Conservation (phyloP, 2,888 invertebrate species). For the Scaptomyza flava region DNA sequence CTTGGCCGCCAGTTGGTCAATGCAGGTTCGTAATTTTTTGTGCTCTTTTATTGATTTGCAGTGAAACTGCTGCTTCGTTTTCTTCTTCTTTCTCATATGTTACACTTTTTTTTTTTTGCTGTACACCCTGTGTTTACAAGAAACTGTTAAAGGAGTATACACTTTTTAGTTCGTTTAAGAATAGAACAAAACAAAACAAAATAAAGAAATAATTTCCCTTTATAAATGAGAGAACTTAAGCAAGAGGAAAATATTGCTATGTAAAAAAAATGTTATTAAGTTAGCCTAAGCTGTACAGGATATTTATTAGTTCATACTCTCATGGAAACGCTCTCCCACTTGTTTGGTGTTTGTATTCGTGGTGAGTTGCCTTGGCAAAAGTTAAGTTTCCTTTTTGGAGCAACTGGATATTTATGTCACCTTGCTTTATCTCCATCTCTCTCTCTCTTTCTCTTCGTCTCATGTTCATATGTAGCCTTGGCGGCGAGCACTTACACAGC, state of each 20-base stretch:
- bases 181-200: background rate
- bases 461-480: slow-evolving; percentile 55
- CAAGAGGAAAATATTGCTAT: background rate
- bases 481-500: slow-evolving; percentile 35
- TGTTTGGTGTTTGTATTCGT: slow-evolving; percentile 6
- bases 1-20: slow-evolving; percentile 54
- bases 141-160: background rate
- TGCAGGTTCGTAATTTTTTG: slow-evolving; percentile 55
- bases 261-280: background rate
- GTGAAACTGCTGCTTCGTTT: slow-evolving; percentile 6
- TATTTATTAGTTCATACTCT: background rate
- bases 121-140: slow-evolving; percentile 4
- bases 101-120: slow-evolving; percentile 13
- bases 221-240: too few relatives aligned
- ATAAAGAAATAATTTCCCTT: too few relatives aligned
- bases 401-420: slow-evolving; percentile 77
- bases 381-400: slow-evolving; percentile 67
- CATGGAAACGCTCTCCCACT: background rate
- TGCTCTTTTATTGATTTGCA: slow-evolving; percentile 32
- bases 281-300: background rate
- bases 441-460: slow-evolving; percentile 6
- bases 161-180: too few relatives aligned
- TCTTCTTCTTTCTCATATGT: slow-evolving; percentile 4
- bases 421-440: slow-evolving; percentile 48
- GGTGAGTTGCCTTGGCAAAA: slow-evolving; percentile 40